Evolutionary conservation across 2,888 invertebrate genomes (phyloP).

Genomic region (Stratiomys singularior): DNA sequence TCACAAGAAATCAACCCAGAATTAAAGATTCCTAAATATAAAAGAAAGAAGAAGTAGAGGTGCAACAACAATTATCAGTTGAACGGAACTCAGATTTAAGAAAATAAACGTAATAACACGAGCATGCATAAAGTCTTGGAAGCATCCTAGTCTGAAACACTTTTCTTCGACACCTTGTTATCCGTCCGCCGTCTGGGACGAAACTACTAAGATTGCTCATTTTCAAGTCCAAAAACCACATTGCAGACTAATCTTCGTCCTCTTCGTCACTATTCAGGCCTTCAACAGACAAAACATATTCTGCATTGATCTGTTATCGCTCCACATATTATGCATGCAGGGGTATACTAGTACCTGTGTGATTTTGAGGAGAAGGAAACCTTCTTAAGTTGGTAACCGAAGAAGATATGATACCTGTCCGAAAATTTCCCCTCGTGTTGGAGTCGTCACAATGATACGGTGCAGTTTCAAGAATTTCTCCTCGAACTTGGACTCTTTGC

Average conservation of each 20-base stretch:
- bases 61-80: too few species aligned
- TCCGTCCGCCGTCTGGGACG: slow-evolving; percentile 6
- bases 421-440: slow-evolving; percentile 17
- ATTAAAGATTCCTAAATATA: too few species aligned
- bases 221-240: not conserved
- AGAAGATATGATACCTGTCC: slow-evolving; percentile 29
- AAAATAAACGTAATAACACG: too few species aligned
- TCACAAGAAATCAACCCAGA: too few species aligned
- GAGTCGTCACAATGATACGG: too few species aligned
- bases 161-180: too few species aligned
- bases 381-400: not conserved
- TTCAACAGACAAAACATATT: not conserved
- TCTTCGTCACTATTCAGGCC: not conserved
- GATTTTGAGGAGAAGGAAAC: not conserved
- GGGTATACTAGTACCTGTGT: slow-evolving; percentile 8
- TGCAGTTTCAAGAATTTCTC: not conserved
- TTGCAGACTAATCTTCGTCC: not conserved
- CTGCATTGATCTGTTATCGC: slow-evolving; percentile 32
- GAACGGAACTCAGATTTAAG: too few species aligned
- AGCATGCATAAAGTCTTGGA: too few species aligned
- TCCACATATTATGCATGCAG: slow-evolving; percentile 40
- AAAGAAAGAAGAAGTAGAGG: too few species aligned
- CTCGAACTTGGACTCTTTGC: not conserved
- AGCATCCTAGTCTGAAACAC: too few species aligned
- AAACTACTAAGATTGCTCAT: slow-evolving; percentile 1